These are phyloP conservation scores for Andrena cerasifolii DNA, from an alignment of 1,140 invertebrate genomes.

Conservation along the genomic window DNA sequence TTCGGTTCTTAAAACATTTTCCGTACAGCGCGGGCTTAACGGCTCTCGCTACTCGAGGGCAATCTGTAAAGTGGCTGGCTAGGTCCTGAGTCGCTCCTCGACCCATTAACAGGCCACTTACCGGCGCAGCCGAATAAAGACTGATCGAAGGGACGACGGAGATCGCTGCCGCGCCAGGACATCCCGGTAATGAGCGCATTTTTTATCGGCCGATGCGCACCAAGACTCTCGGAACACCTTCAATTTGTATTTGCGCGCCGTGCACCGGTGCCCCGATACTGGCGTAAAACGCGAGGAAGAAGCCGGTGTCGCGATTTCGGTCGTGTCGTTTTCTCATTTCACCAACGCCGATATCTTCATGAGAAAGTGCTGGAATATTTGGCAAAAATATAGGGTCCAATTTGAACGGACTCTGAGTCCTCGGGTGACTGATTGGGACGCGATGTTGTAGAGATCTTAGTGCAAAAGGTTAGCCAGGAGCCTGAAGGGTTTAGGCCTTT, in stretches of 20 bases:
- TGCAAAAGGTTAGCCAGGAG: no score
- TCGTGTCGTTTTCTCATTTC: background rate
- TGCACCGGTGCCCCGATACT: background rate
- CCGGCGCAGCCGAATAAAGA: slow-evolving; percentile 52
- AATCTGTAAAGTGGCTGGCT: slow-evolving; percentile 63
- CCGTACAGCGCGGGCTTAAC: slow-evolving; percentile 60
- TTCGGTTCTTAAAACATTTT: slow-evolving; percentile 66
- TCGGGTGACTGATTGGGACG: no score
- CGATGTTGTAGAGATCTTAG: background rate
- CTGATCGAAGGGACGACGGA: slow-evolving; percentile 52
- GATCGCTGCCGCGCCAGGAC: slow-evolving; percentile 19
- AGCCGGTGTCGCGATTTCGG: background rate
- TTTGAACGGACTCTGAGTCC: no score
- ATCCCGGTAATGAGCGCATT: slow-evolving; percentile 52
- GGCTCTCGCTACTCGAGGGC: slow-evolving; percentile 60
- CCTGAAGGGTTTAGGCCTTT: no score
- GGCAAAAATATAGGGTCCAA: no score
- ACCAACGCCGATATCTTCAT: no score
- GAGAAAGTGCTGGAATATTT: no score
- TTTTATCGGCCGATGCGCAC: slow-evolving; percentile 52
- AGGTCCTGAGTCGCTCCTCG: slow-evolving; percentile 50
- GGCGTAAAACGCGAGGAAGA: background rate
- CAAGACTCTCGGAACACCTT: slow-evolving; percentile 9
- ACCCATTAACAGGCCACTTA: slow-evolving; percentile 64
- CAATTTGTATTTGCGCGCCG: slow-evolving; percentile 48